Conservation (phyloP, 2,797 vertebrate genomes). For the Coregonus ussuriensis region DNA sequence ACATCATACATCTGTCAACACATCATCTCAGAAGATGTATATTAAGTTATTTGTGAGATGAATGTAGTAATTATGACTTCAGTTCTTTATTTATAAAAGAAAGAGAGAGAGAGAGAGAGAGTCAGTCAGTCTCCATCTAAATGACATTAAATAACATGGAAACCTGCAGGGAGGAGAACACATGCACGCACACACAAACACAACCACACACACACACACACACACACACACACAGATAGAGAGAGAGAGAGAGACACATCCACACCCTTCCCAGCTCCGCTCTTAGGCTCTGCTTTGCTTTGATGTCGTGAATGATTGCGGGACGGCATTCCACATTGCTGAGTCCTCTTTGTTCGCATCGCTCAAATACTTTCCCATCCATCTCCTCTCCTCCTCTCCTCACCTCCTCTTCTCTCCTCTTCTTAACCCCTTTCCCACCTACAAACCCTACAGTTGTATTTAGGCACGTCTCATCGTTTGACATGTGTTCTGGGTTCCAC, state of each 20-base stretch:
- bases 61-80: constrained; percentile 56
- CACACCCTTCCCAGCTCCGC: constrained; percentile 22
- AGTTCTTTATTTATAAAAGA: constrained; percentile 36
- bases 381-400: too few relatives aligned
- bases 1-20: constrained; percentile 58
- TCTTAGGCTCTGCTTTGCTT: constrained; percentile 12
- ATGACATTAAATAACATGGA: constrained; percentile 25
- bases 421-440: too few relatives aligned
- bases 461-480: too few relatives aligned
- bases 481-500: too few relatives aligned
- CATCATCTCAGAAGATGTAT: constrained; percentile 55
- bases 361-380: constrained; percentile 55
- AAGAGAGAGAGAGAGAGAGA: constrained; percentile 13
- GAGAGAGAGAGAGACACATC: constrained; percentile 41
- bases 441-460: too few relatives aligned
- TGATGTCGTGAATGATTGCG: constrained; percentile 64
- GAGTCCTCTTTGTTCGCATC: constrained; percentile 70
- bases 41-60: constrained; percentile 50
- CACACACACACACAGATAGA: too few relatives aligned
- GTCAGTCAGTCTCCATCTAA: constrained; percentile 59
- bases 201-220: too few relatives aligned
- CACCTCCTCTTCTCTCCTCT: too few relatives aligned
- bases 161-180: constrained; percentile 52
- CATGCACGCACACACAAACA: too few relatives aligned
- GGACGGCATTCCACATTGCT: constrained; percentile 66